Evolutionary conservation across 2,888 invertebrate genomes (phyloP).

Genomic region (Hymenopus coronatus): DNA sequence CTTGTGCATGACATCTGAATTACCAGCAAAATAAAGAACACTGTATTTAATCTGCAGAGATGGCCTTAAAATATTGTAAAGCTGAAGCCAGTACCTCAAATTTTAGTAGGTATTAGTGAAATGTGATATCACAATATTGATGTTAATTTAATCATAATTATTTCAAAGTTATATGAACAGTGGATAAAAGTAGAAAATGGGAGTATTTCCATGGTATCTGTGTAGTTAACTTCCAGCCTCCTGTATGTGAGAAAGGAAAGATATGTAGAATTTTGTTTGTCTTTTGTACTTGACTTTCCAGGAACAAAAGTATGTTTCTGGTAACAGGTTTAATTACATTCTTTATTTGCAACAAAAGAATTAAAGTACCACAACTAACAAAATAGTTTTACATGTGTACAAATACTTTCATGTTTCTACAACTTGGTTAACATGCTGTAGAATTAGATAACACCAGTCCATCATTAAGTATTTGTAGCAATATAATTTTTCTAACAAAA

Average conservation of each 20-base stretch:
- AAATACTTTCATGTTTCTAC: background rate
- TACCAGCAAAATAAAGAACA: background rate
- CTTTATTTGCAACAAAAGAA: background rate
- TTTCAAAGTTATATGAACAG: background rate
- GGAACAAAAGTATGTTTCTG: background rate
- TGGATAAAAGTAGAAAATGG: background rate
- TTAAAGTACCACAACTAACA: background rate
- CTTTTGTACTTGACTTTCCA: background rate
- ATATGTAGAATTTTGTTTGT: background rate
- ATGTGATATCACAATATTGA: background rate
- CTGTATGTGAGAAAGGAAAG: background rate
- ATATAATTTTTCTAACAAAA: background rate
- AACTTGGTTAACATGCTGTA: background rate
- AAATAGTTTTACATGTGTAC: background rate
- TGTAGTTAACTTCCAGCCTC: background rate
- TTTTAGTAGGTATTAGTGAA: background rate
- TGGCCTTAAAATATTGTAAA: background rate
- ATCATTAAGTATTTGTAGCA: background rate
- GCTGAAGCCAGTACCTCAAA: background rate
- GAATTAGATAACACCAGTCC: background rate
- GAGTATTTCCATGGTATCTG: background rate
- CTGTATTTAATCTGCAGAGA: background rate
- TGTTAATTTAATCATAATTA: background rate
- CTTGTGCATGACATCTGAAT: background rate
- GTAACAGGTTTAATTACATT: background rate